Evolutionary conservation across 2,113 vertebrate species (phyloP).

Genomic region (Lasiurus borealis): DNA sequence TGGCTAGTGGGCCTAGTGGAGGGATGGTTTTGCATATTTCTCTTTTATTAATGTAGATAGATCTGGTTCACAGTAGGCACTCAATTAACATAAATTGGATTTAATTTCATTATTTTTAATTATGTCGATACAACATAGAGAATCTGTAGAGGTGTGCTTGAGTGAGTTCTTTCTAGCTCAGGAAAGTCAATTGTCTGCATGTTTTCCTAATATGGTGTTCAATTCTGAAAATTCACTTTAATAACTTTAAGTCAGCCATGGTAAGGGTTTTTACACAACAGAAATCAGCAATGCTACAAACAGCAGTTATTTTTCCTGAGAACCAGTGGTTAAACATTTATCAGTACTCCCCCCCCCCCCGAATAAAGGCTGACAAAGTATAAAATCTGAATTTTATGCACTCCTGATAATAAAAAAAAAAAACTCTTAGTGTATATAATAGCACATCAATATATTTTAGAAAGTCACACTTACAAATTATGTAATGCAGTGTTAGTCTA

Average conservation of each 20-base stretch:
- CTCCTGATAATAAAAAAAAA: conserved; percentile 32
- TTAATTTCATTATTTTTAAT: conserved; percentile 42
- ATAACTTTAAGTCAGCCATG: not conserved
- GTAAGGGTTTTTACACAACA: not conserved
- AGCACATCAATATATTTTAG: not conserved
- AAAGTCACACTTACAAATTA: conserved; percentile 30
- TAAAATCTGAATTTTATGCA: conserved; percentile 5
- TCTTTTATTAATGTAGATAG: no score
- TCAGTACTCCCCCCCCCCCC: not conserved
- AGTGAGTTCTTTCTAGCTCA: not conserved
- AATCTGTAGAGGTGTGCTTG: not conserved
- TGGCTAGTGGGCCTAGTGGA: no score
- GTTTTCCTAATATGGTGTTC: conserved; percentile 13
- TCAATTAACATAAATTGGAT: not conserved
- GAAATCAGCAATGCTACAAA: not conserved
- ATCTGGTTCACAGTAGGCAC: not conserved
- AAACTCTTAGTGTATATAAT: not conserved
- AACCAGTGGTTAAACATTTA: conserved; percentile 7
- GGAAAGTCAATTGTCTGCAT: not conserved
- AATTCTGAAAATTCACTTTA: not conserved
- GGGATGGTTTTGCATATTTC: no score
- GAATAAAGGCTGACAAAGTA: not conserved
- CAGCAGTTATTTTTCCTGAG: not conserved
- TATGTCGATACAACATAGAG: not conserved
- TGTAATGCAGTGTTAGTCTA: not conserved